phyloP scores from a whole-genome alignment of 2,888 invertebrate species.

The Nematopogon swammerdamellus region DNA sequence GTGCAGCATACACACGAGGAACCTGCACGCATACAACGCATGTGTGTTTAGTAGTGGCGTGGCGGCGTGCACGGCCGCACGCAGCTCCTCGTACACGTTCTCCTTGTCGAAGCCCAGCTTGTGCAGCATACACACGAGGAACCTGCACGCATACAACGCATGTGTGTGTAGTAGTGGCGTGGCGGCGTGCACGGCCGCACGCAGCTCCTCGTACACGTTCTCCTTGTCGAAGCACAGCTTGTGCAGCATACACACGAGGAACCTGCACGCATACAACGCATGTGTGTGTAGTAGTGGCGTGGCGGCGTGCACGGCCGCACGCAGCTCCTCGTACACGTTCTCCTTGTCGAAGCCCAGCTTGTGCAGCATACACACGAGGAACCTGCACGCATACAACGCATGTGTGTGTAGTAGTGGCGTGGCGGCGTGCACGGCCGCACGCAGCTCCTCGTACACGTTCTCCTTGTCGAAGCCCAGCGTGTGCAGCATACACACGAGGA shows the following conservation, averaged over 20 bases:
- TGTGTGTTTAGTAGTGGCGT: no score
- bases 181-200: conserved; percentile 85
- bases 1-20: conserved; percentile 97
- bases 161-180: conserved; percentile 60
- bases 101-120: conserved; percentile 98
- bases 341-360: conserved; percentile 98
- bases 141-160: conserved; percentile 52
- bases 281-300: conserved; percentile 72
- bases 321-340: conserved; percentile 96
- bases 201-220: conserved; percentile 96
- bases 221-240: conserved; percentile 98
- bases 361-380: conserved; percentile 97
- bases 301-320: conserved; percentile 85
- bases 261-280: conserved; percentile 45
- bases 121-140: conserved; percentile 97
- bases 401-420: conserved; percentile 84
- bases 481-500: conserved; percentile 97
- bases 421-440: conserved; percentile 89
- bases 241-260: conserved; percentile 97
- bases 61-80: conserved; percentile 87
- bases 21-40: conserved; percentile 43
- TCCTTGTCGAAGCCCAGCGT: conserved; percentile 98
- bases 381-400: conserved; percentile 55
- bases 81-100: conserved; percentile 96
- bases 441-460: conserved; percentile 96